Base-by-base conservation (phyloP, 2,797 vertebrate species). In the Geotrypetes seraphini region DNA sequence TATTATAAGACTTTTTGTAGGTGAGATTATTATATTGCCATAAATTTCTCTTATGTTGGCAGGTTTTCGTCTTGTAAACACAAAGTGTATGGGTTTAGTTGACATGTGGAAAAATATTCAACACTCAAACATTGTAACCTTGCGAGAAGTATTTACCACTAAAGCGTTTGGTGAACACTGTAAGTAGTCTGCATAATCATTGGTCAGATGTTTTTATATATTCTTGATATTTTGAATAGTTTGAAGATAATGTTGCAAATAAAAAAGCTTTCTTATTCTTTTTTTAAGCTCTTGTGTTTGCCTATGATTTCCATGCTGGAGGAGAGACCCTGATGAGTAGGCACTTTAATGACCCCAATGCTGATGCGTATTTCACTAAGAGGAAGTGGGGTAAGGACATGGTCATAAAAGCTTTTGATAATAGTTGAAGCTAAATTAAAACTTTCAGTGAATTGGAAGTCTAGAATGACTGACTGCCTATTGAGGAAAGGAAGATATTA, bases 31-130 rank as follows among this genome's bases (percentile, higher is more conserved):
- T n/a, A n/a, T n/a, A n/a, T n/a, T n/a, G n/a, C n/a, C n/a, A n/a
- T 19, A 5, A 16, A 5, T 19, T 19, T 7, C 16, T 24, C n/a
- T 19, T 31, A 12, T 61, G 14, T 62, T 43, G 43, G 12, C 55
- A 98, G 95, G 92, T 63, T 98, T 98, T 70, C 89, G 96, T 69
- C 85, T 99, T 57, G 89, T 96, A 51, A 99, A 99, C 73, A 99
- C 96, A 33, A 99, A 99, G 65, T 99, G 96, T 55, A 99, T 99
- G 96, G 91, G 96, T 69, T 80, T 99, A 74, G 92, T 97, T 18
- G 96, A 99, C 71, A 99, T 97, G 88, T 99, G 96, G 96, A 99
- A 99, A 79, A 98, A 98, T 81, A 91, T 98, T 60, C 96, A 98
- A 66, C 96, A 99, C 58, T 99, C 96, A 38, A 99, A 99, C 66